Conservation (phyloP, 2,888 invertebrate genomes). For the Serripes groenlandicus region DNA sequence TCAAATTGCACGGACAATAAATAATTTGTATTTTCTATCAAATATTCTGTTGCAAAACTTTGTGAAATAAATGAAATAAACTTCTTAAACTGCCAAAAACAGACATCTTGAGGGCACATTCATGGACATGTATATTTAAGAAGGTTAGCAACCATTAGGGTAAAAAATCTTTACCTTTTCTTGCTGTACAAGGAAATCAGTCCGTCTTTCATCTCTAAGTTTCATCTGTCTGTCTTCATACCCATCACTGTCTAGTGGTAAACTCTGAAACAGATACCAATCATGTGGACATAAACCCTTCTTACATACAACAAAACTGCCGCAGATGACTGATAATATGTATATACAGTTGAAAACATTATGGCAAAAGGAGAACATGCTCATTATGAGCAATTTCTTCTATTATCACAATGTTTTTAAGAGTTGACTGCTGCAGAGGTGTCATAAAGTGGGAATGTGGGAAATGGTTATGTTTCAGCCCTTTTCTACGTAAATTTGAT, state of each 20-base stretch:
- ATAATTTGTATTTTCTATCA: no score
- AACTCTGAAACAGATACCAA: conserved; percentile 47
- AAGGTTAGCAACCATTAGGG: no score
- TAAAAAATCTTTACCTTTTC: conserved; percentile 55
- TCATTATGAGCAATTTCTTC: conserved; percentile 7
- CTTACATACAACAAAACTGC: no score
- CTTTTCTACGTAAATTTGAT: not conserved
- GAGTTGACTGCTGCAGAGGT: no score
- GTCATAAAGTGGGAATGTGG: not conserved
- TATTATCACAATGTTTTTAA: conserved; percentile 1
- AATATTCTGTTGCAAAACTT: no score
- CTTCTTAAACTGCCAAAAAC: no score
- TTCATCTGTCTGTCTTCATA: conserved; percentile 52
- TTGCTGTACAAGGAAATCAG: conserved; percentile 52
- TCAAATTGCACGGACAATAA: no score
- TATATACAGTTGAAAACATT: not conserved
- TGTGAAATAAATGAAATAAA: no score
- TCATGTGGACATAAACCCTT: no score
- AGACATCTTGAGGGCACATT: not conserved
- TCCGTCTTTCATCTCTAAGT: conserved; percentile 52
- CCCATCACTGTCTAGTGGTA: conserved; percentile 66
- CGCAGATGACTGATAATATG: no score
- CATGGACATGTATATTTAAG: not conserved
- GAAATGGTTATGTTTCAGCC: not conserved
- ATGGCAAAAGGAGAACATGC: not conserved